Evolutionary conservation across 2,888 invertebrate genomes (phyloP).

Genomic region (Geophilus truncorum): DNA sequence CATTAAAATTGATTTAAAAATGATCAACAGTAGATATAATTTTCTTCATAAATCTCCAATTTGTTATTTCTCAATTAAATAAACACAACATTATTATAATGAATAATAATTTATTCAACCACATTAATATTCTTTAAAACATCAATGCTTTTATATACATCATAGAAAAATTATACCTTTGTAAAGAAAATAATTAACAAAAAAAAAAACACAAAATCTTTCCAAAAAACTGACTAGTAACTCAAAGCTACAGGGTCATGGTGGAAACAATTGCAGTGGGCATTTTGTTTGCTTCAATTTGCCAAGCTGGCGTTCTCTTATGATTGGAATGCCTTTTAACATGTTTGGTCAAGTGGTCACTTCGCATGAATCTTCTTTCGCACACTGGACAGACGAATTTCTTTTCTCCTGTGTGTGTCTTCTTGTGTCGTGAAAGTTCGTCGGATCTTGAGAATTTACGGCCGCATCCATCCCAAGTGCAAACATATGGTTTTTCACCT

Average conservation of each 20-base stretch:
- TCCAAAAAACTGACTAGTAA: no score
- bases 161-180: no score
- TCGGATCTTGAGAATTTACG: slow-evolving; percentile 62
- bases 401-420: slow-evolving; percentile 64
- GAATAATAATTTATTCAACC: no score
- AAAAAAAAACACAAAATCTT: no score
- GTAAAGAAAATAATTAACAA: no score
- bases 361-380: slow-evolving; percentile 61
- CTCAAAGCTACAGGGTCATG: neutral
- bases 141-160: no score
- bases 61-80: no score
- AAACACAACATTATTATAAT: no score
- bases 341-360: slow-evolving; percentile 62
- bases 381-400: slow-evolving; percentile 61
- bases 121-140: no score
- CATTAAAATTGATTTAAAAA: no score
- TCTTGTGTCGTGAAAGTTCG: slow-evolving; percentile 59
- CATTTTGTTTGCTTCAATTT: slow-evolving; percentile 36
- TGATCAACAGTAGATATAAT: no score
- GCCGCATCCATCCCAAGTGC: slow-evolving; percentile 60
- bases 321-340: slow-evolving; percentile 77
- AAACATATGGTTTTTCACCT: slow-evolving; percentile 62
- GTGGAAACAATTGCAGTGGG: neutral
- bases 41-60: no score
- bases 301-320: slow-evolving; percentile 42